Evolutionary conservation across 2,888 invertebrate genomes (phyloP).

Genomic region (Eremobia ochroleuca): DNA sequence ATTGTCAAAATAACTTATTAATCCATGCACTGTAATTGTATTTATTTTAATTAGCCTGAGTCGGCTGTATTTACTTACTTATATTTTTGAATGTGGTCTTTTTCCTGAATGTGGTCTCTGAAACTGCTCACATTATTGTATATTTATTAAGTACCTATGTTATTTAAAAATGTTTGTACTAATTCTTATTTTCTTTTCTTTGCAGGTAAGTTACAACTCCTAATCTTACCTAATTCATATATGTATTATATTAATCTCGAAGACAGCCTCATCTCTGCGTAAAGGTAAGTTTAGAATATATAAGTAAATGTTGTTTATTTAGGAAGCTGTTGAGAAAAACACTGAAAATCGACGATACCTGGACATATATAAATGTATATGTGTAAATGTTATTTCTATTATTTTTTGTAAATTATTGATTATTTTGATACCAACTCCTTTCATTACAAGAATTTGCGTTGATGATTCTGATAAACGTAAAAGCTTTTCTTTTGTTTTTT

Average conservation of each 20-base stretch:
- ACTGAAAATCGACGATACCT: background rate
- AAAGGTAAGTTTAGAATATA: background rate
- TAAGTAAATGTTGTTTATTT: background rate
- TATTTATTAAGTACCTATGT: background rate
- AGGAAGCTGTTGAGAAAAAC: background rate
- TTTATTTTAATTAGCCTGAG: too few species aligned
- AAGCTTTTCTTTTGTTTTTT: background rate
- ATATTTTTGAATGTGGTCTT: too few species aligned
- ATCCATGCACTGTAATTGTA: too few species aligned
- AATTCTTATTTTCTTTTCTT: conserved; percentile 9
- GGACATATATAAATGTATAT: background rate
- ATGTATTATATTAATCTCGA: background rate
- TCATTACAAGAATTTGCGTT: background rate
- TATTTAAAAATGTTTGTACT: background rate
- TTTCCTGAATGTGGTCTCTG: background rate
- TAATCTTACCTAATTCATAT: background rate
- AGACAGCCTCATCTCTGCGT: background rate
- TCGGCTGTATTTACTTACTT: background rate
- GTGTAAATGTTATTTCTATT: background rate
- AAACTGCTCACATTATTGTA: background rate
- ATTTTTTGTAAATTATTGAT: background rate
- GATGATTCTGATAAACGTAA: background rate
- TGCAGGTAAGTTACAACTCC: conserved; percentile 13
- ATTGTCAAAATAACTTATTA: too few species aligned
- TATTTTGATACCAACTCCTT: background rate